A percentile compares a stretch with the other conserved stretches of the same genome.
Evolutionary conservation across 2,113 vertebrate genomes (phyloP).

Genomic region (Tachycineta bicolor): DNA sequence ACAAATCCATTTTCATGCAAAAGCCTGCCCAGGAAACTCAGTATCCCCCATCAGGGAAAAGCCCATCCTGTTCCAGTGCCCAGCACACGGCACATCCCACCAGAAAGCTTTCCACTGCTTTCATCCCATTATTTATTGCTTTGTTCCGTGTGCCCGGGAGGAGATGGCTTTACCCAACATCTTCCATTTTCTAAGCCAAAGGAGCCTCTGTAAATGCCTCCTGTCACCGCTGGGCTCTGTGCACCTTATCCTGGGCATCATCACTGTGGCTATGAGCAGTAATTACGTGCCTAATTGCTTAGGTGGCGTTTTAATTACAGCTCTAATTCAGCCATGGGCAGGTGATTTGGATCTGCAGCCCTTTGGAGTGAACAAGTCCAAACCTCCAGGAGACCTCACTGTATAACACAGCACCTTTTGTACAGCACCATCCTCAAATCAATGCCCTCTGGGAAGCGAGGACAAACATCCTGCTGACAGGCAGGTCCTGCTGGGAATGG

Average conservation of each 20-base stretch:
- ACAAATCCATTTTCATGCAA: constrained; percentile 27
- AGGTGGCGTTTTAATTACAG: not conserved
- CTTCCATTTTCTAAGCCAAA: constrained; percentile 32
- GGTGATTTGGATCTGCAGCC: not conserved
- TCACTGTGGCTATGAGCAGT: not conserved
- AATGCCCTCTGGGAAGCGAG: not conserved
- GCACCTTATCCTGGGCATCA: not conserved
- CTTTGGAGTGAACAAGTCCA: not conserved
- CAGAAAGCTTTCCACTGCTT: constrained; percentile 11
- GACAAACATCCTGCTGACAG: not conserved
- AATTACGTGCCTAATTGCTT: not conserved
- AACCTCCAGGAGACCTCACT: not conserved
- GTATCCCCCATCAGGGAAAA: not conserved
- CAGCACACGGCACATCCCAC: not conserved
- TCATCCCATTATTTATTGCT: constrained; percentile 20
- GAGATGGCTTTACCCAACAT: constrained; percentile 1
- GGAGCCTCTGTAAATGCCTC: not conserved
- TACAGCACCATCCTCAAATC: not conserved
- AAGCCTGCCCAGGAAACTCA: not conserved
- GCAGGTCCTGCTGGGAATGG: not conserved
- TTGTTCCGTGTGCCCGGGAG: not conserved
- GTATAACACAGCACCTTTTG: not conserved
- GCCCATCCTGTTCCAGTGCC: not conserved
- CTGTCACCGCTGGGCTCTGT: not conserved
- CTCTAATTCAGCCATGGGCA: not conserved